Percentiles rank a stretch among this genome's conserved stretches.
These are phyloP conservation scores for Phoxinus dragarum DNA, from an alignment of 2,797 vertebrate genomes.

Conservation along the genomic window DNA sequence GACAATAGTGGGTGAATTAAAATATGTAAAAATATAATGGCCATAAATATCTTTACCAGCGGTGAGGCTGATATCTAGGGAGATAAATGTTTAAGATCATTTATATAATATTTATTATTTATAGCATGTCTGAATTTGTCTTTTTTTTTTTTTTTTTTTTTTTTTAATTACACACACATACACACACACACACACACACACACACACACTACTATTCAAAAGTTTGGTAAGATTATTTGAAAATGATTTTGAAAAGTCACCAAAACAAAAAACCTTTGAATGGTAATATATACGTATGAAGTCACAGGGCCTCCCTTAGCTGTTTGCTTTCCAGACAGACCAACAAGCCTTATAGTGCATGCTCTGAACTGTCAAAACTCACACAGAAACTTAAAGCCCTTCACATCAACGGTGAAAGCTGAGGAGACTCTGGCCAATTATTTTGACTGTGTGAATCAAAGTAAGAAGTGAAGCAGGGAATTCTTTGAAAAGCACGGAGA, in stretches of 20 bases:
- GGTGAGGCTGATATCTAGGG: neutral
- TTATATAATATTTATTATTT: neutral
- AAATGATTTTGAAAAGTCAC: neutral
- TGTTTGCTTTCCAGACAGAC: neutral
- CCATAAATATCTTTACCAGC: neutral
- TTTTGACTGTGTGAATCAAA: slow-evolving; percentile 40
- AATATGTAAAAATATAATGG: too few relatives aligned
- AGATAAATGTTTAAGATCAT: neutral
- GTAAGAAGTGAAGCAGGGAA: slow-evolving; percentile 39
- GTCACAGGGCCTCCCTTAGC: neutral
- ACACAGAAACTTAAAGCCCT: slow-evolving; percentile 21
- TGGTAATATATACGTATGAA: neutral
- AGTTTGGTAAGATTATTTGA: neutral
- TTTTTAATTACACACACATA: neutral
- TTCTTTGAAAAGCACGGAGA: slow-evolving; percentile 36
- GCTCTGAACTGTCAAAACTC: slow-evolving; percentile 8
- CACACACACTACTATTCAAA: neutral
- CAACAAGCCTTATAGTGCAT: neutral
- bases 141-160: neutral
- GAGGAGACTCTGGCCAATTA: slow-evolving; percentile 43
- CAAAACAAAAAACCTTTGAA: neutral
- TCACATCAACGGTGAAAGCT: slow-evolving; percentile 26
- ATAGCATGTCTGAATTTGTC: neutral
- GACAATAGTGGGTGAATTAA: neutral
- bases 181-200: neutral